Base-by-base conservation (phyloP, 2,797 vertebrate genomes). In the Pogoniulus pusillus region DNA sequence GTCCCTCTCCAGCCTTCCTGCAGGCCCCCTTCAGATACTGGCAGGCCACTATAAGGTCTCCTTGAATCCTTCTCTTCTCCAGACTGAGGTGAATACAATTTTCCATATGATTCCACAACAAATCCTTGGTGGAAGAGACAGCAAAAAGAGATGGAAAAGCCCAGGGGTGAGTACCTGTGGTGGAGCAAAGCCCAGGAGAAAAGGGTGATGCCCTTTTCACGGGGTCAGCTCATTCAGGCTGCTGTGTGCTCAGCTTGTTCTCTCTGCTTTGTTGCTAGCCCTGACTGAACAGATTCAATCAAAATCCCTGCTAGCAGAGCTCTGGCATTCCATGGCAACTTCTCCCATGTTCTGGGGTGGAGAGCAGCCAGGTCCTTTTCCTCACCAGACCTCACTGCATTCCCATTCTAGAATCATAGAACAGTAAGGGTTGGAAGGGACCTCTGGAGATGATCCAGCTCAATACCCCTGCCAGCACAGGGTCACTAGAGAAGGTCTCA, bases 161-260 rank as follows among this genome's bases (percentile, higher is more conserved):
- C 58, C 35, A 8, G 12, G 88, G 73, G 74, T 54, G 16, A 43
- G 74, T 86, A 88, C 81, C 81, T 95, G 75, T 23, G 58, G 57
- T 11, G 45, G 43, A 90, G 68, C 53, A 79, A 82, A 45, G n/a
- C 68, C 69, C 77, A 41, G 32, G 83, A 34, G 57, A 91, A 85
- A 84, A 73, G 3, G 3, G 0, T 79, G 35, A 66, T 4, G 49
- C 64, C 23, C 43, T 45, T 91, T 83, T 70, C 55, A 82, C 85
- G 7, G 60, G 74, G 17, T 85, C 83, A 85, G 41, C 82, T 68
- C 79, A 76, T 84, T 66, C 88, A 78, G 84, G 43, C 13, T 87
- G 75, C 49, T 93, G 87, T 87, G 72, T 1, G 4, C 73, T 89
- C 81, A 91, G 88, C 86, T 92, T 62, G 72, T 74, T 90, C 86